Conservation (phyloP, 1,140 invertebrate genomes). For the Anoplolepis gracilipes region DNA sequence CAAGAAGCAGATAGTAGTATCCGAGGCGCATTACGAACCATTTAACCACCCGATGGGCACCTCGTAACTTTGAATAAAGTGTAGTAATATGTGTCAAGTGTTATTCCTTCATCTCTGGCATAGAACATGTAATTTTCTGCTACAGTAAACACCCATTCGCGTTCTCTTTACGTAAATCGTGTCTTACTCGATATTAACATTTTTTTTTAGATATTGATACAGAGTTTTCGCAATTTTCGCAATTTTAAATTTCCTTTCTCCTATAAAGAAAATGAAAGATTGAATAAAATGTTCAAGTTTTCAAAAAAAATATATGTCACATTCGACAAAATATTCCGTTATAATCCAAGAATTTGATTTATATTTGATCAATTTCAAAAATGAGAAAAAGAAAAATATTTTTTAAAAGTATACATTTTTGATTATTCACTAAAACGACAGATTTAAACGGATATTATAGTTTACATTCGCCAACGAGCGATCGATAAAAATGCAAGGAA, state of each 20-base stretch:
- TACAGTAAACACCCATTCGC: background rate
- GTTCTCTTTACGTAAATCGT: slow-evolving; percentile 2
- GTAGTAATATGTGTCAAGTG: slow-evolving; percentile 13
- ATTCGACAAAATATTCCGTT: background rate
- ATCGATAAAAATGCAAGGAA: slow-evolving; percentile 8
- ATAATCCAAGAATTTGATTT: background rate
- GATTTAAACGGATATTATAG: background rate
- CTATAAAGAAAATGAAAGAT: background rate
- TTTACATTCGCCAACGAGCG: background rate
- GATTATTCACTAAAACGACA: background rate
- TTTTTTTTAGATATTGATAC: slow-evolving; percentile 15
- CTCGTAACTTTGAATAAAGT: slow-evolving; percentile 62
- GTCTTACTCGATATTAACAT: background rate
- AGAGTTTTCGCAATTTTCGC: no score
- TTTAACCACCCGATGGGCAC: slow-evolving; percentile 66
- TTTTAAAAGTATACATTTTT: background rate
- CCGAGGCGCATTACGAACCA: slow-evolving; percentile 65
- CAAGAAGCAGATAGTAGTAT: slow-evolving; percentile 53
- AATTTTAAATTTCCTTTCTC: background rate
- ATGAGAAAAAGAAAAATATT: no score
- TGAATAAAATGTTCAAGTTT: background rate
- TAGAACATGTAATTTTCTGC: background rate
- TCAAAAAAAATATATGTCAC: background rate
- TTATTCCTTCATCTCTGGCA: slow-evolving; percentile 21
- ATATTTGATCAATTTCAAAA: background rate